A percentile compares a stretch with the other conserved stretches of the same genome.
These are phyloP conservation scores for Agriopis marginaria DNA, from an alignment of 2,888 invertebrate species.

Conservation along the genomic window DNA sequence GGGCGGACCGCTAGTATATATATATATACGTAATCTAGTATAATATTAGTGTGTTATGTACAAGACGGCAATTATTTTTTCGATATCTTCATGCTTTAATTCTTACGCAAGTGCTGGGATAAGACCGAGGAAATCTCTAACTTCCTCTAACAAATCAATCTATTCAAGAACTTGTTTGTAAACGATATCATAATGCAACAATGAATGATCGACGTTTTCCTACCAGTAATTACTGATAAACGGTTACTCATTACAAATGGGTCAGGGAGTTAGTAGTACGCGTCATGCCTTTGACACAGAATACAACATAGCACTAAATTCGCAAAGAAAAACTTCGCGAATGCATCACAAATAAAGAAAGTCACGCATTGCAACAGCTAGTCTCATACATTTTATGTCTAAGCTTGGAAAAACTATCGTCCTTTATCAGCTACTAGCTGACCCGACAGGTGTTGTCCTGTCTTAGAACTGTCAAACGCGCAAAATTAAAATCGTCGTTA, in stretches of 20 bases:
- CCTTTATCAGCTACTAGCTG: too few relatives aligned
- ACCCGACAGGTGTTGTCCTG: too few relatives aligned
- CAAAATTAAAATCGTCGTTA: too few relatives aligned
- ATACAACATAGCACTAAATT: background rate
- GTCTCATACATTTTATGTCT: too few relatives aligned
- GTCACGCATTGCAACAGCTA: background rate
- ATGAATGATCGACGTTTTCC: conserved; percentile 38
- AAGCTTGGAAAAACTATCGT: too few relatives aligned
- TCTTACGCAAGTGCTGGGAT: background rate
- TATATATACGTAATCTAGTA: too few relatives aligned
- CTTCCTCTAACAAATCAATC: conserved; percentile 6
- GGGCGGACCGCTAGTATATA: too few relatives aligned
- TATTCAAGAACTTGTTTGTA: conserved; percentile 8
- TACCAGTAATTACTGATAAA: conserved; percentile 30
- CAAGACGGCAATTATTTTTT: too few relatives aligned
- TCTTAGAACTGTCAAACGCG: too few relatives aligned
- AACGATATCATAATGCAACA: conserved; percentile 21
- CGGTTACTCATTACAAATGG: conserved; percentile 32
- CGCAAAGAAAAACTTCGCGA: conserved; percentile 1
- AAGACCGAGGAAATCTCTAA: background rate
- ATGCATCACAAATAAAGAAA: conserved; percentile 9
- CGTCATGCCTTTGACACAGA: conserved; percentile 5
- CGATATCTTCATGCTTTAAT: background rate
- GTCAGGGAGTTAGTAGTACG: conserved; percentile 24
- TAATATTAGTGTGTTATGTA: background rate